These are phyloP conservation scores for Mungos mungo DNA, from an alignment of 2,113 vertebrate genomes.

Conservation along the genomic window DNA sequence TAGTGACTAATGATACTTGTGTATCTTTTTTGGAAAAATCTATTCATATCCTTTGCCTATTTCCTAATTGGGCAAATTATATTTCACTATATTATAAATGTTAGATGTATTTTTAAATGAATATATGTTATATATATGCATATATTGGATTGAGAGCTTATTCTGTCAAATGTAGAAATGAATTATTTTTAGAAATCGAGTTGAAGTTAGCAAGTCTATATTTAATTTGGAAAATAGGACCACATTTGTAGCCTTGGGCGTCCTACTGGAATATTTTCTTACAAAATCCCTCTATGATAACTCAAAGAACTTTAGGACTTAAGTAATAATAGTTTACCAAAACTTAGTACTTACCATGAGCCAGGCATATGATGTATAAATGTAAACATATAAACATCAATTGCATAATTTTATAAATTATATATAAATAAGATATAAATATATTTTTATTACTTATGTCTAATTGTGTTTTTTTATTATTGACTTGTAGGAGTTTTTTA, in stretches of 20 bases:
- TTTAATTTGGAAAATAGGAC: not conserved
- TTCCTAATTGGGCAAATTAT: conserved; percentile 1
- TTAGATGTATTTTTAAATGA: not conserved
- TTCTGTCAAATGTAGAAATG: not conserved
- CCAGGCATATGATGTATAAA: not conserved
- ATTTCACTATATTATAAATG: not conserved
- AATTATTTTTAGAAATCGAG: conserved; percentile 7
- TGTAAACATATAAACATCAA: not conserved
- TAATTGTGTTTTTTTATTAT: not conserved
- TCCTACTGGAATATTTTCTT: not conserved
- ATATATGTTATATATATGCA: not conserved
- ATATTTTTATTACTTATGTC: not conserved
- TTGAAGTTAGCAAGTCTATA: not conserved
- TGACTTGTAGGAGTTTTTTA: not conserved
- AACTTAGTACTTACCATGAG: not conserved
- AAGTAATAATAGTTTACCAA: not conserved
- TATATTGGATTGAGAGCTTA: not conserved
- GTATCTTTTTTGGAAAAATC: conserved; percentile 13
- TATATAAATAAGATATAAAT: not conserved
- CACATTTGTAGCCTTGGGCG: not conserved
- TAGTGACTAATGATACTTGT: not conserved
- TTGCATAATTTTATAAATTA: not conserved
- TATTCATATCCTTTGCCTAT: not conserved
- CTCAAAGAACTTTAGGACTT: not conserved
- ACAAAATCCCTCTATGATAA: not conserved